Evolutionary conservation across 2,797 vertebrate species (phyloP), one percentile per base, ranked within the genome.

Genomic region (Synaphobranchus kaupii): DNA sequence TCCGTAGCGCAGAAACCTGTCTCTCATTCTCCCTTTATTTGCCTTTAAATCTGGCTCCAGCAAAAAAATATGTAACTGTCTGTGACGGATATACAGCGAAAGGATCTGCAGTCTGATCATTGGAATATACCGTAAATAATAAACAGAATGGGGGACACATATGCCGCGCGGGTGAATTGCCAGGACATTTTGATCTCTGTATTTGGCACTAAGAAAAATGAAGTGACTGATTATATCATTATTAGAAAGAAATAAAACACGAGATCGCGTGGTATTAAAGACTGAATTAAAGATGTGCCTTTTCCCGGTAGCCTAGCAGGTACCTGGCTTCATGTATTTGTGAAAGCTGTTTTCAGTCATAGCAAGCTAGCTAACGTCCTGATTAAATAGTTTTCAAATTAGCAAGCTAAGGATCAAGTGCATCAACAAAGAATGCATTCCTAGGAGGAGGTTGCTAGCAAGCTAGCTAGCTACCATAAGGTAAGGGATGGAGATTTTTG

Each of bases 1-100:
- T 96, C 96, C 96, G 96, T 97, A 96, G 90, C 93, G 89, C 89
- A 89, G 89, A 88, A 92, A 85, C 78, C 93, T 91, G 92, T 92
- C 91, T 88, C 92, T 93, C 93, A 93, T 94, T 95, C 94, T 89
- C 89, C 92, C 91, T 83, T 89, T 87, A 90, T 90, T 85, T 87
- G 89, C 91, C 88, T 92, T 89, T 89, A 87, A 85, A 89, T 88
- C 90, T 86, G 86, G 90, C 90, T 88, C 88, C 91, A 89, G 86
- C 89, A 91, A 91, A 92, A 25, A 86, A 85, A 68, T 87, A 93
- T 90, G 92, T 91, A 86, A 85, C 90, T 85, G 84, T 84, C 91
- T 90, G 13, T 78, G 91, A 90, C 89, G 89, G 91, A 68, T 87
- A 83, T 63, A 91, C 5, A 89, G 52, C 34, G 87, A 39, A 86